Percentiles rank a stretch among this genome's conserved stretches.
Conservation (phyloP, 2,797 vertebrate genomes). For the Bucorvus abyssinicus region DNA sequence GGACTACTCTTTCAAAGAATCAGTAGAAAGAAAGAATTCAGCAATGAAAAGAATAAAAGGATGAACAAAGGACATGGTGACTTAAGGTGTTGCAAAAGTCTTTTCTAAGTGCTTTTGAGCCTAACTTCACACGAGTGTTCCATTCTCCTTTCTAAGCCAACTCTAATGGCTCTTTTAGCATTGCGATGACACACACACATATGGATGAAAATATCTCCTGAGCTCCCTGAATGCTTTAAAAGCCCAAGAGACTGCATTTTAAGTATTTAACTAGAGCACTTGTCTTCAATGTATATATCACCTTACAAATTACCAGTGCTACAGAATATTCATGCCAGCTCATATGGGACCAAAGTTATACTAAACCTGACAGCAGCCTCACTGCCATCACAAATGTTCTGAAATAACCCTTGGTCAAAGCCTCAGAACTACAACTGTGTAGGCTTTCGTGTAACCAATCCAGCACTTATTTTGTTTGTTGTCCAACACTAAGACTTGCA, state of each 20-base stretch:
- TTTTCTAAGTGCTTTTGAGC: not conserved
- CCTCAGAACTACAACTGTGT: conserved; percentile 29
- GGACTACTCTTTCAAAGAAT: not conserved
- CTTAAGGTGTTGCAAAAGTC: not conserved
- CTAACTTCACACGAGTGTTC: not conserved
- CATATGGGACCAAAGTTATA: not conserved
- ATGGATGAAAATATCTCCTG: not conserved
- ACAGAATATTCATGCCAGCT: conserved; percentile 43
- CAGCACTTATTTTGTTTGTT: conserved; percentile 57
- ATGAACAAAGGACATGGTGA: not conserved
- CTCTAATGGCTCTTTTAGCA: not conserved
- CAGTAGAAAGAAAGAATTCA: not conserved
- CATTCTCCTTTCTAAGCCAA: not conserved
- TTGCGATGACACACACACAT: not conserved
- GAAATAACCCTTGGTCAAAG: conserved; percentile 45
- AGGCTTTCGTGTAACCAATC: conserved; percentile 22
- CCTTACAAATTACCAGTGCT: conserved; percentile 42
- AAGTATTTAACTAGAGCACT: conserved; percentile 39
- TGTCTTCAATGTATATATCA: conserved; percentile 12
- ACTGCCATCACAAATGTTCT: conserved; percentile 46
- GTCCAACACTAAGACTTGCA: conserved; percentile 45
- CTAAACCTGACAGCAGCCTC: conserved; percentile 49
- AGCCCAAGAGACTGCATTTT: not conserved
- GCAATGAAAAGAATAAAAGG: not conserved
- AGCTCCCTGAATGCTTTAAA: not conserved